Base-by-base conservation (phyloP, 2,888 invertebrate species). In the Agonopterix heracliana region DNA sequence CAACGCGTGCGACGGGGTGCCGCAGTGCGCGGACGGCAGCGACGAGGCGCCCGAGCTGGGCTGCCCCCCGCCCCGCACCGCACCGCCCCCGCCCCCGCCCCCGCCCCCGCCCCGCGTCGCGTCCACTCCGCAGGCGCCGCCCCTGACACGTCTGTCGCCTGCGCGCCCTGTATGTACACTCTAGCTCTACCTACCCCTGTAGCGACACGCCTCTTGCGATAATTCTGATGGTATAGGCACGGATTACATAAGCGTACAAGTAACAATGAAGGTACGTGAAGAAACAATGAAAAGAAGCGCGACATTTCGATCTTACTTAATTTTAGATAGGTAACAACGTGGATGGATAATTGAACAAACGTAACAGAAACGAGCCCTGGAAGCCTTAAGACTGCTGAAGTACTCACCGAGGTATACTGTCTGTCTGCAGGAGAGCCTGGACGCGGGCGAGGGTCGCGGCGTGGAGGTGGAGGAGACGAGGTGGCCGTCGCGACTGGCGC, bases 1-100 rank as follows among this genome's bases (percentile, higher is more conserved):
- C 85, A 98, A 98, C 81, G 96, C 95, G 8, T 98, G 98, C 71
- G 96, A 98, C 80, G 97, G 97, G 47, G 95, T 98, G 63, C 93
- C 96, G 26, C 97, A 97, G 83, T 97, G 96, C 80, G 91, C 94
- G 1, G 97, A 98, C 86, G 96, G 94, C 57, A 96, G 96, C 71
- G 98, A 98, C 79, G 97, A 97, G 84, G 95, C 94, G 46, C 92
- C 94, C 34, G 96, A 96, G 81, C 90, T 96, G 55, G 92, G 91
- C 53, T 95, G 95, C 71, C 95, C 93, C 2, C 78, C 85, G 46
- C 68, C 83, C 7, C 82, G 89, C 42, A 71, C 85, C 11, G 78
- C 89, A 38, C 78, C 82, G 2, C 52, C 78, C n/a, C 59, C 77
- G 10, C 66, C 81, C 26, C 58, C 71, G 9, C 61, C 66, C 41